These are phyloP conservation scores for Oryzias curvinotus DNA, from an alignment of 2,113 vertebrate genomes.

Conservation along the genomic window DNA sequence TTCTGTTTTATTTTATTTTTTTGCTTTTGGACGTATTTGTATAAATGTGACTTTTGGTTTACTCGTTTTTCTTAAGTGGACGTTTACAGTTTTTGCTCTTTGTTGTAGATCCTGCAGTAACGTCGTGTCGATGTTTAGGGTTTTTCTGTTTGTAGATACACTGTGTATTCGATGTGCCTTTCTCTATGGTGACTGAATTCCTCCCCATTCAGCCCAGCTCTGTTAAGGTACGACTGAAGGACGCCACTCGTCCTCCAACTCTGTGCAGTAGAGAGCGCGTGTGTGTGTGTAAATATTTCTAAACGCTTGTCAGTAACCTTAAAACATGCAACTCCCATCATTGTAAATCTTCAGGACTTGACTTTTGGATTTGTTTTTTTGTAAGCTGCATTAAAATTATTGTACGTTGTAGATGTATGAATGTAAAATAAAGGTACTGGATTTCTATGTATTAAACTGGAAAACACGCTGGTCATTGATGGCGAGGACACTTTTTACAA, in stretches of 20 bases:
- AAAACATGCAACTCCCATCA: slow-evolving; percentile 66
- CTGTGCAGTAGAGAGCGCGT: slow-evolving; percentile 37
- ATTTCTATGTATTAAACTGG: slow-evolving; percentile 76
- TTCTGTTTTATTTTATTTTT: slow-evolving; percentile 72
- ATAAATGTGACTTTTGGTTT: slow-evolving; percentile 76
- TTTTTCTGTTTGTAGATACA: slow-evolving; percentile 79
- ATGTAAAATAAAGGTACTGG: slow-evolving; percentile 95
- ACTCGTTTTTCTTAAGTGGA: slow-evolving; percentile 90
- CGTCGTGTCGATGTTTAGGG: slow-evolving; percentile 67
- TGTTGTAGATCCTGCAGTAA: slow-evolving; percentile 77
- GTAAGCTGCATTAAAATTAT: slow-evolving; percentile 88
- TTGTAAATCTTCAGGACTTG: slow-evolving; percentile 85
- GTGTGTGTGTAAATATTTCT: slow-evolving; percentile 60
- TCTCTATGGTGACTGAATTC: slow-evolving; percentile 74
- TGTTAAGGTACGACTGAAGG: slow-evolving; percentile 77
- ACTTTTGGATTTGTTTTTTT: slow-evolving; percentile 83
- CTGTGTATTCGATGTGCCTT: slow-evolving; percentile 92
- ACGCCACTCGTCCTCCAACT: slow-evolving; percentile 61
- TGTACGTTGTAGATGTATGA: slow-evolving; percentile 98
- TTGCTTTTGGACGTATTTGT: slow-evolving; percentile 94
- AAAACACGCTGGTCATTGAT: not conserved
- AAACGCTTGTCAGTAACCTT: slow-evolving; percentile 69
- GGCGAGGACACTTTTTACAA: not conserved
- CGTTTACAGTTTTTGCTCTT: slow-evolving; percentile 91
- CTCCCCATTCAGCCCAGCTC: slow-evolving; percentile 65